Evolutionary conservation across 1,140 invertebrate genomes (phyloP).

Genomic region (Achroia grisella): DNA sequence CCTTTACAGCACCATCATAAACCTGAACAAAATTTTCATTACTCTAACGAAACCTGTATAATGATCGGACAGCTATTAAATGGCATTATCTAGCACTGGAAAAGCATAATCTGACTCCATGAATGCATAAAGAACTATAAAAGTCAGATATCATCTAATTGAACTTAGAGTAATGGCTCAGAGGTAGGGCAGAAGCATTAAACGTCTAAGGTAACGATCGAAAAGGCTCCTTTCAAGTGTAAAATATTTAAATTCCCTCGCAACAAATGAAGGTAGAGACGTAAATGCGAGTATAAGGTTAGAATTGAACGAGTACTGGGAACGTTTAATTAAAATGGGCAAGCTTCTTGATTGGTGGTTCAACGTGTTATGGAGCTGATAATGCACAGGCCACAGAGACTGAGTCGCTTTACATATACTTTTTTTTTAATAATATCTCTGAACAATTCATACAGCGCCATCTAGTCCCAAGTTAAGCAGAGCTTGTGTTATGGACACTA

Average conservation of each 20-base stretch:
- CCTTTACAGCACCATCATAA: slow-evolving; percentile 27
- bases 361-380: slow-evolving; percentile 11
- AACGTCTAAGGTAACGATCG: slow-evolving; percentile 60
- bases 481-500: too few species aligned
- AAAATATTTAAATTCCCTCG: slow-evolving; percentile 62
- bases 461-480: too few species aligned
- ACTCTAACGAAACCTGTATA: slow-evolving; percentile 41
- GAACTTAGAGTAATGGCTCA: slow-evolving; percentile 51
- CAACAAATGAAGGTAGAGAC: slow-evolving; percentile 43
- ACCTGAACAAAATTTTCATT: slow-evolving; percentile 57
- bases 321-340: slow-evolving; percentile 44
- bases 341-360: background rate
- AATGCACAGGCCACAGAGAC: background rate
- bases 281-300: slow-evolving; percentile 21
- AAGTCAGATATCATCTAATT: slow-evolving; percentile 72
- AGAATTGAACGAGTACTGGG: slow-evolving; percentile 11
- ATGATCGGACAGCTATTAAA: slow-evolving; percentile 60
- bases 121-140: slow-evolving; percentile 72
- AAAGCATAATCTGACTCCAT: slow-evolving; percentile 60
- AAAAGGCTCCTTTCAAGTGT: slow-evolving; percentile 46
- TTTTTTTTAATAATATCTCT: too few species aligned
- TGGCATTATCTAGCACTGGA: slow-evolving; percentile 55
- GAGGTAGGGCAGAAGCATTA: slow-evolving; percentile 40
- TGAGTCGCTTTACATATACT: too few species aligned
- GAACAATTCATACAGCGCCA: too few species aligned